phyloP scores from a whole-genome alignment of 1,140 invertebrate species.

The Harlomillsia oculata region DNA sequence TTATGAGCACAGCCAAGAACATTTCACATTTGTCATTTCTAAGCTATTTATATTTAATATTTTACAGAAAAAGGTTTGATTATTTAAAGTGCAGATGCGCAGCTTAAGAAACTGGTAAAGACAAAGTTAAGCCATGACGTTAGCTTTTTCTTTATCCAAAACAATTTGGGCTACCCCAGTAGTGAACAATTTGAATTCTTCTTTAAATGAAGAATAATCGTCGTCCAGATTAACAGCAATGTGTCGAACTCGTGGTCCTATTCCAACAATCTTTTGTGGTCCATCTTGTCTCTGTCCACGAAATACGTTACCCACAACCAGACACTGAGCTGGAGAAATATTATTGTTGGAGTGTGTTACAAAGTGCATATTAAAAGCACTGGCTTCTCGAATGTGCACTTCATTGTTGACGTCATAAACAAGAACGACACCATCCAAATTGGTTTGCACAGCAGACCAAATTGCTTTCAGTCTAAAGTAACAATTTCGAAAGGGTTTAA shows the following conservation, averaged over 20 bases:
- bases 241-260: conserved; percentile 20
- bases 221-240: conserved; percentile 33
- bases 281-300: conserved; percentile 19
- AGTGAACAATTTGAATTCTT: conserved; percentile 28
- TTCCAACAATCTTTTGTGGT: conserved; percentile 30
- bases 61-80: too few relatives aligned
- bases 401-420: conserved; percentile 32
- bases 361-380: conserved; percentile 30
- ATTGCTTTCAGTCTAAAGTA: conserved; percentile 19
- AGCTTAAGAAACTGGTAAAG: too few relatives aligned
- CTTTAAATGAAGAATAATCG: conserved; percentile 22
- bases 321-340: conserved; percentile 20
- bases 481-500: not conserved
- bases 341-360: conserved; percentile 27
- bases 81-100: too few relatives aligned
- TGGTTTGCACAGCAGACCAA: conserved; percentile 31
- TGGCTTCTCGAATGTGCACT: conserved; percentile 20
- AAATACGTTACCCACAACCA: conserved; percentile 32
- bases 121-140: conserved; percentile 13
- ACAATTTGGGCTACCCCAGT: conserved; percentile 26
- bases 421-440: conserved; percentile 29
- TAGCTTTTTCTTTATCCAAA: conserved; percentile 22
- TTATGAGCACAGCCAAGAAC: too few relatives aligned
- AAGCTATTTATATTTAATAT: too few relatives aligned
- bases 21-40: too few relatives aligned